Base-by-base conservation (phyloP, 1,140 invertebrate genomes). In the Cataglyphis hispanica region DNA sequence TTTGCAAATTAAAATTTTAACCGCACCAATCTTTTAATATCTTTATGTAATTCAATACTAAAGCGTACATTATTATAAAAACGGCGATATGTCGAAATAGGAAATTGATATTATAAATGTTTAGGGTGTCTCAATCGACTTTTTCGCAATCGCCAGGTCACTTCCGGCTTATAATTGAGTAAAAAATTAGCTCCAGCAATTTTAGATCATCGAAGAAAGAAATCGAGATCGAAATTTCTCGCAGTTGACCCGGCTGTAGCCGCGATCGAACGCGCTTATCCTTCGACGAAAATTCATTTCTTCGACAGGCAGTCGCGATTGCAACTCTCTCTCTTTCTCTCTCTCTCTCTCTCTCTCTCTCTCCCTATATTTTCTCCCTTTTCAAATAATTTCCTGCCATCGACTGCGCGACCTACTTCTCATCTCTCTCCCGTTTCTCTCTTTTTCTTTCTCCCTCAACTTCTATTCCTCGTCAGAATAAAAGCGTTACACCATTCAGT, bases 331-430 rank as follows among this genome's bases (percentile, higher is more conserved):
- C 22, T 19, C 27, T 46, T 7, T 56, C 22, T 19, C 40, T 46
- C n/a, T 56, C 16, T 37, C 37, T 37, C 37, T n/a, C 19, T 61
- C 31, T 67, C 31, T 60, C 16, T 22, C n/a, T 61, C 31, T 69
- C 34, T 40, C 16, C 19, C 22, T 78, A 50, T 77, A 66, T 77
- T 77, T 84, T 84, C 60, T 77, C 34, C 22, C 46, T 74, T 81
- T 81, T 74, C 25, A 43, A 83, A 83, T 74, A 83, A 83, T 83
- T 83, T 83, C 78, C 78, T 83, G 53, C 53, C 78, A 72, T 83
- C 53, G 78, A 50, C 43, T 66, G n/a, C 43, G 13, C 75, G 75
- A 74, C 67, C 67, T 85, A 80, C 37, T 85, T 80, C 40, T 80
- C 76, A 81, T 76, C 61, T 77, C 53, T 53, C 58, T n/a, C 22